These are phyloP conservation scores for Rhynchonema sp. DNA, from an alignment of 2,888 invertebrate genomes.

Conservation along the genomic window DNA sequence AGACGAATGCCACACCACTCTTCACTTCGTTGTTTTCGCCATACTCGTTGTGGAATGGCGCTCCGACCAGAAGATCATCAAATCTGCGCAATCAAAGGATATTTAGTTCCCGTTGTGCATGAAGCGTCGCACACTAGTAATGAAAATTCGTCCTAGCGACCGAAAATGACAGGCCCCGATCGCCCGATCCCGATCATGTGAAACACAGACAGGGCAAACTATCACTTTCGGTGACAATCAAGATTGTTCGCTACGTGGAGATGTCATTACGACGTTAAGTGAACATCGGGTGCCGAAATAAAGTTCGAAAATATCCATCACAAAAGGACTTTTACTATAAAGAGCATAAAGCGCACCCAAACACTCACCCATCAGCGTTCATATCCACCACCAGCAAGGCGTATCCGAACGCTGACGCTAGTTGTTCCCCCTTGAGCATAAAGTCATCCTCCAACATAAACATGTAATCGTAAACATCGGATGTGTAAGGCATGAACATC, in stretches of 20 bases:
- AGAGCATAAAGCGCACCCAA: neutral
- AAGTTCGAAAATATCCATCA: too few relatives aligned
- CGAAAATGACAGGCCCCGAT: too few relatives aligned
- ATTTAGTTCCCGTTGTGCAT: too few relatives aligned
- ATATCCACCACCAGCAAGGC: conserved; percentile 71
- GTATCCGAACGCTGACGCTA: conserved; percentile 88
- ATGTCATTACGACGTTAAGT: too few relatives aligned
- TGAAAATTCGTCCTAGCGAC: too few relatives aligned
- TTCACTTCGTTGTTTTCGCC: conserved; percentile 30
- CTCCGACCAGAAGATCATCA: conserved; percentile 63
- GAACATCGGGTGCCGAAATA: too few relatives aligned
- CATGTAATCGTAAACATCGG: neutral
- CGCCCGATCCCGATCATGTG: too few relatives aligned
- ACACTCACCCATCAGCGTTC: conserved; percentile 61
- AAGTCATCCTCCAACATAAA: conserved; percentile 30
- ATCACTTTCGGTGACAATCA: too few relatives aligned
- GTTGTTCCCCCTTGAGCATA: conserved; percentile 64
- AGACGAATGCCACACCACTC: conserved; percentile 79
- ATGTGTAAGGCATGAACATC: neutral
- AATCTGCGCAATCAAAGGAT: conserved; percentile 12
- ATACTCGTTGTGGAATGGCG: conserved; percentile 63
- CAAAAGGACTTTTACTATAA: too few relatives aligned
- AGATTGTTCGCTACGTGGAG: too few relatives aligned
- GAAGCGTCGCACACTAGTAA: too few relatives aligned
- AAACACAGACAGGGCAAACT: too few relatives aligned